Evolutionary conservation across 2,113 vertebrate species (phyloP), one percentile per base, ranked within the genome.

Genomic region (Amia ocellicauda): DNA sequence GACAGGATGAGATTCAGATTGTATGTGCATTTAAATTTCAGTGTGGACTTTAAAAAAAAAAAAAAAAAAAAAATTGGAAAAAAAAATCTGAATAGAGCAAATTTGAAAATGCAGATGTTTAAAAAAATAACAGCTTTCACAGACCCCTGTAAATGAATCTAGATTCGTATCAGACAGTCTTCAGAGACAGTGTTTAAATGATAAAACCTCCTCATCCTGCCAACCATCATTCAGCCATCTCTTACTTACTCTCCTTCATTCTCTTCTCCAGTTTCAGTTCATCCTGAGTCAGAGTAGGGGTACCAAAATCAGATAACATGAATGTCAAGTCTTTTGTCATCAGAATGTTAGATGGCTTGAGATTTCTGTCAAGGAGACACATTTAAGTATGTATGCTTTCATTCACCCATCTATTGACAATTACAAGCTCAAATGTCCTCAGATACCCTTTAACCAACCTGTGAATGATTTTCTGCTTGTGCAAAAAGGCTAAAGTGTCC

Each of bases 291-390:
- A 92, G 78, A 0, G 75, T 59, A 14, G 81, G 58, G 45, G 64
- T 69, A 23, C 77, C 74, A 72, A 92, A 84, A 66, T 93, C 90
- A 11, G 72, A 85, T 16, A 91, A 71, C 41, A 74, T 70, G 74
- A 90, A 91, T 57, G 74, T 78, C 45, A 4, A 7, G 19, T 51
- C 64, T 0, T 51, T 61, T 57, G 63, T 70, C 11, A 90, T 53
- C 29, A 80, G 66, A 1, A 92, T 82, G 78, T 92, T 92, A 22
- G 90, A 89, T 10, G 90, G 89, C 70, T 92, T 93, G 66, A 93
- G 68, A 73, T 92, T 92, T 73, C 91, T 92, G 68, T 26, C 77
- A 50, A 75, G 69, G 2, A 62, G 51, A 70, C 8, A 43, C 1
- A 10, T 49, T 45, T 61, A 47, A 62, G n/a, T 14, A 22, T n/a